Evolutionary conservation across 2,888 invertebrate species (phyloP).

Genomic region (Mayetiola destructor): DNA sequence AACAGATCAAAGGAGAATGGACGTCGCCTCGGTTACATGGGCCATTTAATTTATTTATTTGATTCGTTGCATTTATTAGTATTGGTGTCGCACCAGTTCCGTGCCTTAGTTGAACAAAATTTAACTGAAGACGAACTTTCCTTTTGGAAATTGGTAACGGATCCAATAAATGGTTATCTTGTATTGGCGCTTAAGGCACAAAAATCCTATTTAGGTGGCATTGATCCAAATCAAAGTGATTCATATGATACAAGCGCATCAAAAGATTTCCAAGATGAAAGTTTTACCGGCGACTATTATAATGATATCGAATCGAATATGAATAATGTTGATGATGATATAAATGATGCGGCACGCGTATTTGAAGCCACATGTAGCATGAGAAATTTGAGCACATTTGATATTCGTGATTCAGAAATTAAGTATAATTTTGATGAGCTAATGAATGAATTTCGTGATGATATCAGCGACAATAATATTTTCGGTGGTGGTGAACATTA

Average conservation of each 20-base stretch:
- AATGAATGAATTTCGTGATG: constrained; percentile 8
- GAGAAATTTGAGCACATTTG: constrained; percentile 4
- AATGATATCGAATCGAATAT: constrained; percentile 21
- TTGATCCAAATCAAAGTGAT: constrained; percentile 30
- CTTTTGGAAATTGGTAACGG: constrained; percentile 17
- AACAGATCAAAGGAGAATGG: constrained; percentile 28
- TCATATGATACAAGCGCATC: constrained; percentile 25
- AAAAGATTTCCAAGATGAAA: constrained; percentile 26
- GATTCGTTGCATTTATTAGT: constrained; percentile 26
- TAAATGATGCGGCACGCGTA: neutral
- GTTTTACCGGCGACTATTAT: constrained; percentile 22
- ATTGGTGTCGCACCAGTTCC: constrained; percentile 37
- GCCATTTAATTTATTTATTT: constrained; percentile 47
- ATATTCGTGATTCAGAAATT: neutral
- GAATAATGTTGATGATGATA: constrained; percentile 13
- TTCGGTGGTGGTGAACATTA: neutral
- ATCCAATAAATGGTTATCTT: neutral
- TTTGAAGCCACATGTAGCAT: constrained; percentile 5
- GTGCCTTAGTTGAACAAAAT: constrained; percentile 40
- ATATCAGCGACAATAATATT: constrained; percentile 9
- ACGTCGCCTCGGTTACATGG: constrained; percentile 49
- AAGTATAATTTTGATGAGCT: constrained; percentile 9
- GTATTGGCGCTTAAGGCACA: neutral
- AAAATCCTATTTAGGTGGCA: constrained; percentile 17
- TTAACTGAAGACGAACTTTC: constrained; percentile 39